These are phyloP conservation scores for Phenganax subtilis DNA, from an alignment of 92 coral and sea anemone genomes.

Conservation along the genomic window DNA sequence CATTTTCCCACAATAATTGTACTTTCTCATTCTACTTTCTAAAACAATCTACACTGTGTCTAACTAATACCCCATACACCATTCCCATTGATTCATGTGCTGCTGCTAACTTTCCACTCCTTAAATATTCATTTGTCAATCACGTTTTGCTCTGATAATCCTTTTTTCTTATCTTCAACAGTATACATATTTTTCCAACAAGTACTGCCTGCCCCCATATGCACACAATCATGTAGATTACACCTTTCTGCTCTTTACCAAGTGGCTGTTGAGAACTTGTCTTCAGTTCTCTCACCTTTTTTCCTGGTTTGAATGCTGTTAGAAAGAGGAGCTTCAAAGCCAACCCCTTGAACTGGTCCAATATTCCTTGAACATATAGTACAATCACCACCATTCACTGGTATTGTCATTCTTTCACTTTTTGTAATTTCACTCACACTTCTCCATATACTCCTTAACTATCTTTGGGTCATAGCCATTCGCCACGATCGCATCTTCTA, in stretches of 20 bases:
- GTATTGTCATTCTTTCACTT: not conserved
- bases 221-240: constrained; percentile 18
- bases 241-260: constrained; percentile 6
- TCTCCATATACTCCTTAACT: not conserved
- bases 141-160: constrained; percentile 26
- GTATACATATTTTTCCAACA: constrained; percentile 21
- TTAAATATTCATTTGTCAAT: not conserved
- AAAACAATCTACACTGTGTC: constrained; percentile 14
- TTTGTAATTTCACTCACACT: not conserved
- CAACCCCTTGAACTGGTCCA: not conserved
- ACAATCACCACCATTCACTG: not conserved
- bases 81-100: constrained; percentile 34
- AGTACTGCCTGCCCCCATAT: constrained; percentile 17
- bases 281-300: constrained; percentile 15
- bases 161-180: constrained; percentile 23
- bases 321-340: not conserved
- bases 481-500: not conserved
- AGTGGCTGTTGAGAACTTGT: constrained; percentile 25
- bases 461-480: not conserved
- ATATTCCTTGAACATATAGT: not conserved
- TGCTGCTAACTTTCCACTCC: not conserved
- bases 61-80: constrained; percentile 20
- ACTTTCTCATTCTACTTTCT: constrained; percentile 15
- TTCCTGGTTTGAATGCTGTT: not conserved
- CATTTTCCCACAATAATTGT: constrained; percentile 3